Base-by-base conservation (phyloP, 2,797 vertebrate genomes). In the Ictinia mississippiensis region DNA sequence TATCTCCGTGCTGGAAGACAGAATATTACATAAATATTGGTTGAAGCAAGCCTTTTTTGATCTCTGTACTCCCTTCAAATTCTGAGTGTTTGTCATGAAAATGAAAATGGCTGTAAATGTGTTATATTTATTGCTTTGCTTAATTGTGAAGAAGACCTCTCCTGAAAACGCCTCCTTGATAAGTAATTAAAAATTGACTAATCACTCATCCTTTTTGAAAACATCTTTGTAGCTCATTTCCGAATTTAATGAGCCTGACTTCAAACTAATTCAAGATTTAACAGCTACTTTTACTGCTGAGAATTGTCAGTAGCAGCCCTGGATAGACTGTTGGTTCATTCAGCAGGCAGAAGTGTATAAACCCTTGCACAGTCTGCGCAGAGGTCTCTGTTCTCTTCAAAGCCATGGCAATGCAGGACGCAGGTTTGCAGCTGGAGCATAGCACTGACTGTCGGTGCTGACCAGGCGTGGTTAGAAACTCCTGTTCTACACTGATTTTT, bases 101-200 rank as follows among this genome's bases (percentile, higher is more conserved):
- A 79, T 40, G 33, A 84, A 87, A 79, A 3, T 28, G 66, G 25
- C 31, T 84, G 26, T 80, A 91, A 81, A 81, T 62, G 29, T 55
- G 9, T 74, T 68, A 5, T 12, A 47, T 83, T 90, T 86, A 70
- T 19, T 85, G n/a, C 40, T 86, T 68, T 68, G 38, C 49, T 20
- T 11, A 65, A 58, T 17, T 83, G n/a, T 38, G 71, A 86, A 77
- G 45, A 84, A 2, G 19, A 65, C 35, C 19, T 88, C 72, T 67
- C 6, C 65, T 68, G 87, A 92, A 89, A 93, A 77, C 16, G 6
- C 52, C 25, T 93, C 23, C 77, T 89, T 73, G 52, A 33, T 47
- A 70, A 70, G 88, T 90, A 97, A 94, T 87, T 91, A 94, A 96
- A 96, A 95, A 92, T 73, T 82, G 11, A 90, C 81, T 82, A 18